Percentiles rank a stretch among this genome's conserved stretches.
These are phyloP conservation scores for Eumacrocentrus americanus DNA, from an alignment of 2,888 invertebrate species.

Conservation along the genomic window DNA sequence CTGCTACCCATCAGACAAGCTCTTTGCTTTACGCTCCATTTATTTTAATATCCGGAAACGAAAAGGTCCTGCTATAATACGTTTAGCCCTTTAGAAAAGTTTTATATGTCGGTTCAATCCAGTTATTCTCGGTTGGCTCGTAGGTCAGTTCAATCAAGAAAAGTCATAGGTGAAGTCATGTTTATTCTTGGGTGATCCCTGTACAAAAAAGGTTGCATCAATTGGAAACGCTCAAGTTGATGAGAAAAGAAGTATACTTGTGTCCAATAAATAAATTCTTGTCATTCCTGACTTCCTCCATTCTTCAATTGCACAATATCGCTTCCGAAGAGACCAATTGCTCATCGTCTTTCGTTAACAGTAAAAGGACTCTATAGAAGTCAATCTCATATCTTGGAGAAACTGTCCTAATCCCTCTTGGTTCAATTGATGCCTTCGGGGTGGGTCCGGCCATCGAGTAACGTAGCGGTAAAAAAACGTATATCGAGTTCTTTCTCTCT, in stretches of 20 bases:
- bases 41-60: neutral
- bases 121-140: neutral
- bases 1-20: no score
- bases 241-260: no score
- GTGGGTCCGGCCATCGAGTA: slow-evolving; percentile 10
- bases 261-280: no score
- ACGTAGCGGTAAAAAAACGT: slow-evolving; percentile 1
- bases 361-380: no score
- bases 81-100: neutral
- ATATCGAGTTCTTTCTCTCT: neutral
- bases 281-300: no score
- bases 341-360: no score
- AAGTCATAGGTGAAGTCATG: slow-evolving; percentile 15
- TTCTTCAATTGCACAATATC: no score
- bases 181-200: neutral
- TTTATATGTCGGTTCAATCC: neutral
- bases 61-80: neutral
- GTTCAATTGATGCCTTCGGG: slow-evolving; percentile 15
- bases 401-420: no score
- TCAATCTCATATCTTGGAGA: no score
- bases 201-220: neutral
- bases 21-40: neutral
- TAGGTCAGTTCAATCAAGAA: slow-evolving; percentile 12
- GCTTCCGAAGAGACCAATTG: no score
- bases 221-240: neutral